Conservation (phyloP, 2,113 vertebrate genomes). For the Syrmaticus mikado region DNA sequence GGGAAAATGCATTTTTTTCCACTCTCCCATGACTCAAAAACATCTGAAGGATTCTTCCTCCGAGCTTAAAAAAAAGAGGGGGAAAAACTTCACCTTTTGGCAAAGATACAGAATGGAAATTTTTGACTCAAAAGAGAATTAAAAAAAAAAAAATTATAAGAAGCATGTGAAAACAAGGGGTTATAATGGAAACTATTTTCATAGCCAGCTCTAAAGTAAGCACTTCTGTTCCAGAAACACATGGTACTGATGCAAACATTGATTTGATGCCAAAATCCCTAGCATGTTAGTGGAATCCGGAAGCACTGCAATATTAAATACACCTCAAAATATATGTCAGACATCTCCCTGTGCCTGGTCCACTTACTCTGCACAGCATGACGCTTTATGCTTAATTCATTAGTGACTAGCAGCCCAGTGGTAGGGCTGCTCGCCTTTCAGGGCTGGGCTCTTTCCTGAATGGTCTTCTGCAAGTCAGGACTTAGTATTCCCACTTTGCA, state of each 20-base stretch:
- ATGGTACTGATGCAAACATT: conserved; percentile 65
- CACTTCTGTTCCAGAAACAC: conserved; percentile 55
- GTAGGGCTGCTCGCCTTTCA: neutral
- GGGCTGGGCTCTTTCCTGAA: neutral
- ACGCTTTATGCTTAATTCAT: neutral
- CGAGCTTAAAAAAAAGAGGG: neutral
- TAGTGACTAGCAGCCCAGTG: neutral
- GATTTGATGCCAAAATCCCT: conserved; percentile 52
- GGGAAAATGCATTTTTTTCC: conserved; percentile 55
- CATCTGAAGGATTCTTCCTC: conserved; percentile 39
- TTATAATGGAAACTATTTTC: conserved; percentile 67
- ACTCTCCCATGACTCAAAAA: conserved; percentile 41
- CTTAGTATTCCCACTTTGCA: conserved; percentile 30
- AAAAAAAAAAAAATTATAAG: conserved; percentile 49
- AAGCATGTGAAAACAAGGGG: conserved; percentile 57
- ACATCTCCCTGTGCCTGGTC: conserved; percentile 27
- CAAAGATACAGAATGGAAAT: conserved; percentile 53
- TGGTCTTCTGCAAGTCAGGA: neutral
- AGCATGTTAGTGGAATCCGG: conserved; percentile 49
- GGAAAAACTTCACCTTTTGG: conserved; percentile 38
- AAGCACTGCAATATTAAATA: conserved; percentile 54
- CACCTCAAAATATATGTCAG: conserved; percentile 60
- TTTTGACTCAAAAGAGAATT: conserved; percentile 51
- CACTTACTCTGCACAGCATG: conserved; percentile 21
- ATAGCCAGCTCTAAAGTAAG: conserved; percentile 59